These are phyloP conservation scores for Aotus griseimembra DNA, from an alignment of 2,797 vertebrate genomes.

Conservation along the genomic window DNA sequence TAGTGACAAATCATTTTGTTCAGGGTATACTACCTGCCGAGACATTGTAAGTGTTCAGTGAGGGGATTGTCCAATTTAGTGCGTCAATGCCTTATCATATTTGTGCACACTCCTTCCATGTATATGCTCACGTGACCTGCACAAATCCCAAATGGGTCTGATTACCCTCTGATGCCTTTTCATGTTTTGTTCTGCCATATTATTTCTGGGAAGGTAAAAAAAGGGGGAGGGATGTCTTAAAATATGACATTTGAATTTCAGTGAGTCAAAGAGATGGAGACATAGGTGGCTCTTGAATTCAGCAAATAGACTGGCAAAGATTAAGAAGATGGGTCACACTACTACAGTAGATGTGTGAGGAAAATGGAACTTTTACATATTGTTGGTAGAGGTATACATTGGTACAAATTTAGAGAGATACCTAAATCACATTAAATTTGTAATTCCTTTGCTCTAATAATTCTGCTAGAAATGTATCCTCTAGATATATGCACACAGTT, in stretches of 20 bases:
- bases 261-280: background rate
- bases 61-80: background rate
- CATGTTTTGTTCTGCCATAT: conserved; percentile 15
- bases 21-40: background rate
- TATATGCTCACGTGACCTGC: background rate
- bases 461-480: background rate
- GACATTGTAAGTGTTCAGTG: background rate
- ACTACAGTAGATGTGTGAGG: background rate
- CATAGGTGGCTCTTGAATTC: background rate
- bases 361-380: background rate
- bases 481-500: background rate
- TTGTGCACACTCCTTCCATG: background rate
- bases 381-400: background rate
- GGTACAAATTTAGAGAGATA: background rate
- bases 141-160: background rate
- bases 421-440: background rate
- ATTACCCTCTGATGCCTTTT: background rate
- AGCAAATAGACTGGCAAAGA: background rate
- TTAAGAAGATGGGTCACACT: background rate
- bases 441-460: background rate
- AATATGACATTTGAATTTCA: conserved; percentile 12
- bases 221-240: background rate
- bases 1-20: background rate
- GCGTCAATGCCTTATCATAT: background rate
- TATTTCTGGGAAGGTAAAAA: conserved; percentile 9